Base-by-base conservation (phyloP, 1,140 invertebrate species). In the Andricus grossulariae region DNA sequence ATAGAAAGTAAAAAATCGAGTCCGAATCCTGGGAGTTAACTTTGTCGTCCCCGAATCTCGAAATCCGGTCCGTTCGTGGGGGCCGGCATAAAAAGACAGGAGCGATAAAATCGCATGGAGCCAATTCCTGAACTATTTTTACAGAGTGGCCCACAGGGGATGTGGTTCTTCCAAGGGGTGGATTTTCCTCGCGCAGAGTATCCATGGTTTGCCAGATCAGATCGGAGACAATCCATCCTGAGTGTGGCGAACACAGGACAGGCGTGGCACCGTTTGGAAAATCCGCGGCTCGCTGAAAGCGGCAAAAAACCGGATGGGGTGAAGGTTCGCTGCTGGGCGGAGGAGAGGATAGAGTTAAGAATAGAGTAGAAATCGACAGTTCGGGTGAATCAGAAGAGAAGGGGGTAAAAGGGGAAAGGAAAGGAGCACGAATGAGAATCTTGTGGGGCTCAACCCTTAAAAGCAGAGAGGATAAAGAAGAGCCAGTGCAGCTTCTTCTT, bases 161-260 rank as follows among this genome's bases (percentile, higher is more conserved):
- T 25, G 50, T 77, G 76, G 79, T 81, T 85, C 84, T 82, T 83
- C 71, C n/a, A 25, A 57, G 49, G 72, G 39, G 39, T 45, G 8
- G 39, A 11, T 45, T 45, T 11, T 45, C 39, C 39, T 7, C 39
- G 73, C 73, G 72, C 77, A 74, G 74, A 79, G 80, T 79, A 79
- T 80, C 39, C 32, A 3, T n/a, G 39, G 50, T 72, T 76, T 45
- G 66, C 45, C 71, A 72, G 79, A 84, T 85, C 81, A 75, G 77
- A 83, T 83, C 78, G 77, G 81, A 81, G 83, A 86, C 87, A 81
- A 88, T 86, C 83, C 83, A 88, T 87, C 87, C 83, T 66, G 77
- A 74, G 80, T 77, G 81, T 78, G 85, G 84, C 78, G 86, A 88
- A 89, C 88, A 89, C 81, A 82, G 79, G 84, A 89, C 88, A 88